These are phyloP conservation scores for Ophioninae sp. DNA, from an alignment of 2,888 invertebrate species.

Conservation along the genomic window DNA sequence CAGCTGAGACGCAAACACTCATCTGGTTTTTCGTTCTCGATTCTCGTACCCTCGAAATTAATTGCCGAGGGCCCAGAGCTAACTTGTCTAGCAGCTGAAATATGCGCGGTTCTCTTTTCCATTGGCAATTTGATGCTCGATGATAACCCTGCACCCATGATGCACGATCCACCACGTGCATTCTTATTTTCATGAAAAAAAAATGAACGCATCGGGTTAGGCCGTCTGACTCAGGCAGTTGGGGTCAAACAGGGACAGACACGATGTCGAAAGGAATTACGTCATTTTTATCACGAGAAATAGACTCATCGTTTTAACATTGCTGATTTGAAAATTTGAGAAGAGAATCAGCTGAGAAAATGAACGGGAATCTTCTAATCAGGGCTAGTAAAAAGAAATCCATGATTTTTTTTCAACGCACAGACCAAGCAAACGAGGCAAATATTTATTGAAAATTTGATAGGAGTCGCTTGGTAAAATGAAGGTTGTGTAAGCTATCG, in stretches of 20 bases:
- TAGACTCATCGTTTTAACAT: too few species aligned
- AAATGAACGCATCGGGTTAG: too few species aligned
- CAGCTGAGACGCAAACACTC: neutral
- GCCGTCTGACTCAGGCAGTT: too few species aligned
- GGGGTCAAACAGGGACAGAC: too few species aligned
- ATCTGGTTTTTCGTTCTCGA: neutral
- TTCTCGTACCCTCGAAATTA: neutral
- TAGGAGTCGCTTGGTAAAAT: conserved; percentile 18
- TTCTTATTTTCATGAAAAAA: neutral
- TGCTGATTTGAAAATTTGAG: too few species aligned
- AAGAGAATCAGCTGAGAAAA: too few species aligned
- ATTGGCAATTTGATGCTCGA: neutral
- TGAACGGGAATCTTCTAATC: too few species aligned
- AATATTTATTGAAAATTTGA: conserved; percentile 36
- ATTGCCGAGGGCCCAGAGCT: neutral
- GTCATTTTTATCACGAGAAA: too few species aligned
- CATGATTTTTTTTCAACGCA: neutral
- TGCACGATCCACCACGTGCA: neutral
- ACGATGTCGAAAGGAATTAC: too few species aligned
- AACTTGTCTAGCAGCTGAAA: neutral
- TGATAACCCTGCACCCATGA: neutral
- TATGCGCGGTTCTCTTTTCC: neutral
- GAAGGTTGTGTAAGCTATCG: conserved; percentile 3
- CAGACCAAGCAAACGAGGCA: conserved; percentile 17
- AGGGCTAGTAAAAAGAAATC: too few species aligned